Conservation (phyloP, 2,797 vertebrate genomes). For the Chromis chromis region DNA sequence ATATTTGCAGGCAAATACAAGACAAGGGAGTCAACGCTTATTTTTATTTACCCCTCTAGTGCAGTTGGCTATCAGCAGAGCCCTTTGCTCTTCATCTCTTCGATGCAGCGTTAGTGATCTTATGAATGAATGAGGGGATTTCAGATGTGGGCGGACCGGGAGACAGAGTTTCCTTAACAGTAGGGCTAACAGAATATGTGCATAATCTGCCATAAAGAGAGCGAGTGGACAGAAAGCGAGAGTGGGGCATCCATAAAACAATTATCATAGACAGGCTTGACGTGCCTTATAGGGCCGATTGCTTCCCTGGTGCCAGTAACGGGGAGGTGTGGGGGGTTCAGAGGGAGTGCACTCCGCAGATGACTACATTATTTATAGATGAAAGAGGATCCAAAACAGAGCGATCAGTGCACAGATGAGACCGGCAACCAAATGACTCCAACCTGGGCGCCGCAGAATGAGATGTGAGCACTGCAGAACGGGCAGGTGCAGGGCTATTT, state of each 20-base stretch:
- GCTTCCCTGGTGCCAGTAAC: slow-evolving; percentile 45
- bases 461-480: slow-evolving; percentile 46
- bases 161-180: slow-evolving; percentile 16
- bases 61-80: slow-evolving; percentile 28
- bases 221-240: slow-evolving; percentile 7
- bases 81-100: slow-evolving; percentile 35
- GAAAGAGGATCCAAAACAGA: slow-evolving; percentile 78
- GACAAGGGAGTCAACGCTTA: slow-evolving; percentile 47
- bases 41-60: slow-evolving; percentile 58
- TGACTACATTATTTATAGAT: slow-evolving; percentile 83
- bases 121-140: slow-evolving; percentile 42
- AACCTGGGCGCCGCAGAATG: slow-evolving; percentile 50
- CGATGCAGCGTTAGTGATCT: slow-evolving; percentile 51
- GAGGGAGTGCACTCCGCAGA: slow-evolving; percentile 64
- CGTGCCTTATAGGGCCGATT: slow-evolving; percentile 68
- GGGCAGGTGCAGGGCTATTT: slow-evolving; percentile 64
- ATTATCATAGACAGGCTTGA: slow-evolving; percentile 73
- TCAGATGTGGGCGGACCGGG: slow-evolving; percentile 8
- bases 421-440: slow-evolving; percentile 53
- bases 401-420: slow-evolving; percentile 78
- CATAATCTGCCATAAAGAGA: slow-evolving; percentile 39
- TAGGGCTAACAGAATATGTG: slow-evolving; percentile 46
- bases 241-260: slow-evolving; percentile 71
- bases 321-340: slow-evolving; percentile 36
- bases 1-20: slow-evolving; percentile 50